Conservation (phyloP, 2,888 invertebrate genomes). For the Patella caerulea region DNA sequence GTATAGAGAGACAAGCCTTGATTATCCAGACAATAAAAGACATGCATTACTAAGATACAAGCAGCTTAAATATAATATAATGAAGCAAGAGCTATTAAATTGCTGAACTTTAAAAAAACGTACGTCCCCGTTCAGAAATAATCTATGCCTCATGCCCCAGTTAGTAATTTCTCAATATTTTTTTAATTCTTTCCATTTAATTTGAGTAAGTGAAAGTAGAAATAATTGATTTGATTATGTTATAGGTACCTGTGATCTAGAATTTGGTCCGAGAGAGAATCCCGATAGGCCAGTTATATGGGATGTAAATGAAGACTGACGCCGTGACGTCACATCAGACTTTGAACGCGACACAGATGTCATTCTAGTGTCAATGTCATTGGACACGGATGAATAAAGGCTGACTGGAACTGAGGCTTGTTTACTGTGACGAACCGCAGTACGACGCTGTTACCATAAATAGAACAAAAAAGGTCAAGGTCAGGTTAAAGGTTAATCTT, state of each 20-base stretch:
- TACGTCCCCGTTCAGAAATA: no score
- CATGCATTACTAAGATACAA: no score
- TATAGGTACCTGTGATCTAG: not conserved
- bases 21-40: no score
- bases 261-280: not conserved
- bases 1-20: no score
- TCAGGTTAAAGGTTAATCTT: conserved; percentile 2
- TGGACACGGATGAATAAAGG: conserved; percentile 43
- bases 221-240: no score
- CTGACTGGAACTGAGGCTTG: conserved; percentile 61
- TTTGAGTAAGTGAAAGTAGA: no score
- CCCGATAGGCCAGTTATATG: not conserved
- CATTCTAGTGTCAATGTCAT: conserved; percentile 29
- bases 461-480: conserved; percentile 19
- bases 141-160: no score
- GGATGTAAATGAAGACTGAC: conserved; percentile 4
- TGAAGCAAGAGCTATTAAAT: no score
- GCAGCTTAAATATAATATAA: no score
- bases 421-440: conserved; percentile 54
- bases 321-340: conserved; percentile 52
- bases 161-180: no score
- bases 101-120: no score
- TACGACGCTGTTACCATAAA: conserved; percentile 39
- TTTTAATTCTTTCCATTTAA: no score
- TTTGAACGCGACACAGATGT: conserved; percentile 52